phyloP scores from a whole-genome alignment of 2,797 vertebrate species.

The Pachyuromys duprasi region DNA sequence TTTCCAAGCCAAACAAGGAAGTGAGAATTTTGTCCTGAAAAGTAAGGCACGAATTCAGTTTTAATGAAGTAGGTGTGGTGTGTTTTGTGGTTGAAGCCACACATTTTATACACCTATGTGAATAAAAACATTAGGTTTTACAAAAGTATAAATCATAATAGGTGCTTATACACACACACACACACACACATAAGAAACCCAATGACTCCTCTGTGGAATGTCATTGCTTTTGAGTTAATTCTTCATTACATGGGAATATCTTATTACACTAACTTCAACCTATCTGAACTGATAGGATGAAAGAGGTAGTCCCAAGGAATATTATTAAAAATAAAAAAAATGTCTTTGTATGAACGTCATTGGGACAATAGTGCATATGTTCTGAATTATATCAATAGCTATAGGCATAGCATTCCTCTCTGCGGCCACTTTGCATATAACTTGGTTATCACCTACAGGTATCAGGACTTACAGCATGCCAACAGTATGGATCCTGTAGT shows the following conservation, averaged over 20 bases:
- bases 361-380: background rate
- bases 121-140: slow-evolving; percentile 48
- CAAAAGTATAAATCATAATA: slow-evolving; percentile 37
- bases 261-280: slow-evolving; percentile 53
- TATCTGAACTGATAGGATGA: slow-evolving; percentile 48
- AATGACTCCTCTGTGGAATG: background rate
- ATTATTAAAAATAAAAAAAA: background rate
- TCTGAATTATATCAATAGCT: slow-evolving; percentile 38
- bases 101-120: background rate
- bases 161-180: background rate
- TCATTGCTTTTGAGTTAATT: slow-evolving; percentile 22
- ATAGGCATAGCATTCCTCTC: slow-evolving; percentile 19
- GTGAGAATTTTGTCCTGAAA: background rate
- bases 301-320: slow-evolving; percentile 51
- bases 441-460: slow-evolving; percentile 45
- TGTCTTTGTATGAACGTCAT: background rate
- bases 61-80: background rate
- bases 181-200: background rate
- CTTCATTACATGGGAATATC: slow-evolving; percentile 39
- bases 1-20: slow-evolving; percentile 38
- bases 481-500: background rate
- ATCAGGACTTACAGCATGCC: slow-evolving; percentile 62
- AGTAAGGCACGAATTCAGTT: background rate
- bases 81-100: slow-evolving; percentile 39
- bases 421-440: slow-evolving; percentile 44